These are phyloP conservation scores for Cetonia aurata DNA, from an alignment of 2,888 invertebrate genomes.

Conservation along the genomic window DNA sequence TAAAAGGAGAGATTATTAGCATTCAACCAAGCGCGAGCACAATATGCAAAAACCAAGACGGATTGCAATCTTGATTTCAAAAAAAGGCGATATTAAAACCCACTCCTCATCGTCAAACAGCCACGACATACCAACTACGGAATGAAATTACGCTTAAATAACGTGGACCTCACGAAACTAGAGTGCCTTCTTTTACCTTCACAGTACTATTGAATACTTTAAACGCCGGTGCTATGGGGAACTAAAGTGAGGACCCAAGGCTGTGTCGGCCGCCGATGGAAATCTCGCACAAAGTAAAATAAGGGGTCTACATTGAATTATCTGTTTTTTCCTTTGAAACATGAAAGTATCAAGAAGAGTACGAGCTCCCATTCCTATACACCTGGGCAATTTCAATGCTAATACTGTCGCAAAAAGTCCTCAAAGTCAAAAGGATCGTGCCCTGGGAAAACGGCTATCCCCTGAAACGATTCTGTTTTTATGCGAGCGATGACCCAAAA, in stretches of 20 bases:
- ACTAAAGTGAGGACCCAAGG: background rate
- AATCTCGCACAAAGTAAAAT: constrained; percentile 4
- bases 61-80: too few species aligned
- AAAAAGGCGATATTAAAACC: too few species aligned
- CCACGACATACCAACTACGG: too few species aligned
- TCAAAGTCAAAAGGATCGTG: too few species aligned
- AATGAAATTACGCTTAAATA: too few species aligned
- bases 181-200: background rate
- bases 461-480: too few species aligned
- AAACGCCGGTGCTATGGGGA: background rate
- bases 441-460: too few species aligned
- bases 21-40: too few species aligned
- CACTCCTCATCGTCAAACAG: too few species aligned
- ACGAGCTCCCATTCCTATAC: background rate
- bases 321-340: constrained; percentile 24
- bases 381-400: constrained; percentile 12
- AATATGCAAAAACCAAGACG: too few species aligned
- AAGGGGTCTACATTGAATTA: constrained; percentile 9
- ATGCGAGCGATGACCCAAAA: too few species aligned
- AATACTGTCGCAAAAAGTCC: background rate
- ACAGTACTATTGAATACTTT: constrained; percentile 1
- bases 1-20: too few species aligned
- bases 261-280: background rate
- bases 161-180: background rate
- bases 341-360: constrained; percentile 15